Percentiles rank a stretch among this genome's conserved stretches.
Conservation (phyloP, 1,140 invertebrate genomes). For the Drosophila pruinosa region DNA sequence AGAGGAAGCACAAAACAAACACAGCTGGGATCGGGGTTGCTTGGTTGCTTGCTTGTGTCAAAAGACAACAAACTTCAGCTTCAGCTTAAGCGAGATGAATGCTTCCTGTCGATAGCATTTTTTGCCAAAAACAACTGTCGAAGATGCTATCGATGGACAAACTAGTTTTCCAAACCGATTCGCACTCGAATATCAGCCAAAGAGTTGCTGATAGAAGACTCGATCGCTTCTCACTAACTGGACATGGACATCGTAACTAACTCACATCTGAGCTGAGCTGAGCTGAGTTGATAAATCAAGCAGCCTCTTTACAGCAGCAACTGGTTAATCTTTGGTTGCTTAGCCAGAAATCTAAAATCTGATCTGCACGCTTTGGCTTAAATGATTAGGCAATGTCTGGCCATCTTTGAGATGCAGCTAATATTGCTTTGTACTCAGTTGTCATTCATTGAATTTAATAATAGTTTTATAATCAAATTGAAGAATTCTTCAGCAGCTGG, state of each 20-base stretch:
- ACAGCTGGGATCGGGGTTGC: conserved; percentile 29
- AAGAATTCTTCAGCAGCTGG: too few species aligned
- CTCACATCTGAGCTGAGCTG: background rate
- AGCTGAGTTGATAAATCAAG: background rate
- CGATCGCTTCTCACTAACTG: background rate
- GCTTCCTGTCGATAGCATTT: conserved; percentile 7
- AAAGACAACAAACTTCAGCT: conserved; percentile 26
- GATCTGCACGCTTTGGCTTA: background rate
- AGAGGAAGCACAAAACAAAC: conserved; percentile 27
- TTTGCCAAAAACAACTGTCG: background rate
- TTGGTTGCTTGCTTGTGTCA: too few species aligned
- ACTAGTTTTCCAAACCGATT: conserved; percentile 11
- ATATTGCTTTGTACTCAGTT: too few species aligned
- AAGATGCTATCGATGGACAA: background rate
- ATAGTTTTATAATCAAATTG: too few species aligned
- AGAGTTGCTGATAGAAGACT: background rate
- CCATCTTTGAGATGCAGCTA: too few species aligned
- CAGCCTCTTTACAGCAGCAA: background rate
- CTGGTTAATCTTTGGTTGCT: background rate
- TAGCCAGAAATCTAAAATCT: background rate
- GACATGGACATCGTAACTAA: too few species aligned
- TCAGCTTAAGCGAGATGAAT: background rate
- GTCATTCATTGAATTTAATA: too few species aligned
- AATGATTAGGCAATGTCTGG: background rate
- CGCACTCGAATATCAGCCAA: background rate